Evolutionary conservation across 1,140 invertebrate genomes (phyloP).

Genomic region (Geopemphigus sp.): DNA sequence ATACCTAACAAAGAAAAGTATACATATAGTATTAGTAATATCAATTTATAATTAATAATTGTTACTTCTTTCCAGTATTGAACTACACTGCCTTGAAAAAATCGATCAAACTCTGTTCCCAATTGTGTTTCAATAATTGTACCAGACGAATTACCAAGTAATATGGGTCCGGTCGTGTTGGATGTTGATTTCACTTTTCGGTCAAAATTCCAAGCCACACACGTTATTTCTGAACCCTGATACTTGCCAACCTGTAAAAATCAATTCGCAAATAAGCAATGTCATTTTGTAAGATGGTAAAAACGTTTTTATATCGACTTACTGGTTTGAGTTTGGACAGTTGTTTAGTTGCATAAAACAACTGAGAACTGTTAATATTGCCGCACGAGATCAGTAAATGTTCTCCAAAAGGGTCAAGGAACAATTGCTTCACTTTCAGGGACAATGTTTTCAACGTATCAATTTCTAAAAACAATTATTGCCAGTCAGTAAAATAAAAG

Average conservation of each 20-base stretch:
- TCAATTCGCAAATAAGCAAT: no score
- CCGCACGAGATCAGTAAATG: conserved; percentile 65
- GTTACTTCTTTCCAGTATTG: conserved; percentile 84
- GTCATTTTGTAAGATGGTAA: neutral
- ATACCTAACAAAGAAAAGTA: no score
- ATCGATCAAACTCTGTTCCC: conserved; percentile 73
- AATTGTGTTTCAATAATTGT: conserved; percentile 90
- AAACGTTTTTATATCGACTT: conserved; percentile 9
- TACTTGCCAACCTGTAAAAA: conserved; percentile 62
- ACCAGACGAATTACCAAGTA: conserved; percentile 86
- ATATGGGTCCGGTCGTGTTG: conserved; percentile 75
- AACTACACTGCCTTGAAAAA: conserved; percentile 74
- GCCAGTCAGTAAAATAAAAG: no score
- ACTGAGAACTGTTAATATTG: conserved; percentile 21
- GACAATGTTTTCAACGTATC: conserved; percentile 39
- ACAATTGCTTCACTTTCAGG: conserved; percentile 65
- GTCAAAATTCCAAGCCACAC: conserved; percentile 84
- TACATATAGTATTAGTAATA: no score
- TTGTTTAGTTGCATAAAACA: conserved; percentile 40
- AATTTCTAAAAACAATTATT: conserved; percentile 36
- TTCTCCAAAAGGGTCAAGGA: conserved; percentile 81
- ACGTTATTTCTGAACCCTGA: conserved; percentile 81
- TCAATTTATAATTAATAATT: neutral
- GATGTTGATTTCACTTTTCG: conserved; percentile 24
- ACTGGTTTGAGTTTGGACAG: conserved; percentile 51